Base-by-base conservation (phyloP, 37 sponge, comb jelly and placozoan genomes). In the Mnemiopsis leidyi region DNA sequence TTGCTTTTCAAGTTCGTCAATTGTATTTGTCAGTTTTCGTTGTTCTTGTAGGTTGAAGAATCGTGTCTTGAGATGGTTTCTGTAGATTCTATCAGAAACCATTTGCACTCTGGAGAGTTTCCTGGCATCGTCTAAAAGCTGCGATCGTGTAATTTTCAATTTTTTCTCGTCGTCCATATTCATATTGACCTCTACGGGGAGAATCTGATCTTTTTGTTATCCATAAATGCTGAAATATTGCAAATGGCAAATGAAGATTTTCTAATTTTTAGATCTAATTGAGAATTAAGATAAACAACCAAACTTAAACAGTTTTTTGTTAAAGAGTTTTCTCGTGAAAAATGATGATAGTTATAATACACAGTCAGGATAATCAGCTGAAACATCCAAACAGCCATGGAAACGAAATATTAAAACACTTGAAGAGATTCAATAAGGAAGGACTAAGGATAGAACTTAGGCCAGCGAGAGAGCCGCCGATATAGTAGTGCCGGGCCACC, bases 81-180 rank as follows among this genome's bases (percentile, higher is more conserved):
- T 71, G 75, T 71, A 71, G 7, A 71, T 71, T 24, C 75, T 71
- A 18, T 71, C 75, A 23, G 75, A 71, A 29, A 71, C 75, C 75
- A 71, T 71, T 5, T 71, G 75, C 20, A 71, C 30, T 28, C 75
- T 71, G 21, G 75, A 29, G 30, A 28, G 30, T 24, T 71, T 71
- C 23, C 75, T n/a, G 3, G 30, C 75, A n/a, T 71, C 30, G 26
- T 71, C 75, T 24, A 71, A 5, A 28, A 71, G 26, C 75, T 71
- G 75, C 30, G 30, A 29, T 23, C 75, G 26, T 23, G 75, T 71
- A 23, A 71, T 71, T 24, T 71, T 71, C 23, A 71, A 71, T 24
- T 71, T 71, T 24, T 5, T 18, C 26, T 71, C 23, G 23, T 71
- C 75, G 30, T 71, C 75, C 75, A 71, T 71, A 23, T 71, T n/a